Conservation (phyloP, 2,888 invertebrate species). For the Xiphydria camelus region DNA sequence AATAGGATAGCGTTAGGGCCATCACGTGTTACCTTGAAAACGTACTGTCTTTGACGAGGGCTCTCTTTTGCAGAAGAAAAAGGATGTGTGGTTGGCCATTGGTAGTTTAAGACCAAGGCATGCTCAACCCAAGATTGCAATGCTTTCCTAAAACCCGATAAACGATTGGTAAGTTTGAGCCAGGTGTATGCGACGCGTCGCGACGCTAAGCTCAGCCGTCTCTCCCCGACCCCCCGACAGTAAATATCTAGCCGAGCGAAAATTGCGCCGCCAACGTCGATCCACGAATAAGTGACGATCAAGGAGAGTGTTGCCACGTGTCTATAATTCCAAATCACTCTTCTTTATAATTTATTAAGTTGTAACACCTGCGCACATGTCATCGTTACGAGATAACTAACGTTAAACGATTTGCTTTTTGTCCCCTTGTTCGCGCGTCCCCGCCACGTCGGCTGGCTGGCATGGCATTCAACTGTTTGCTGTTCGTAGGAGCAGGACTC, state of each 20-base stretch:
- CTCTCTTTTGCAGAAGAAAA: constrained; percentile 58
- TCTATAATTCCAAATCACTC: constrained; percentile 5
- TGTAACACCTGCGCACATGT: constrained; percentile 2
- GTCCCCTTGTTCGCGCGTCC: constrained; percentile 57
- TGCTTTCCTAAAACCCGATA: constrained; percentile 57
- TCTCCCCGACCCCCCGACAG: too few species aligned
- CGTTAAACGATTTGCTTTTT: constrained; percentile 54
- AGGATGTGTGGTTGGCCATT: constrained; percentile 58
- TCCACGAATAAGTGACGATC: constrained; percentile 16
- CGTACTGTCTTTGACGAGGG: constrained; percentile 56
- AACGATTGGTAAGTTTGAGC: constrained; percentile 55
- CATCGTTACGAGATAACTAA: constrained; percentile 35
- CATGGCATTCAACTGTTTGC: constrained; percentile 57
- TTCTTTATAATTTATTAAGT: constrained; percentile 1
- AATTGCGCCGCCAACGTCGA: constrained; percentile 23
- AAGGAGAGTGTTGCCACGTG: constrained; percentile 27
- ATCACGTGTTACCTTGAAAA: constrained; percentile 51
- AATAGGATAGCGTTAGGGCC: constrained; percentile 43
- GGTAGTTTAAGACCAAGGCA: constrained; percentile 58
- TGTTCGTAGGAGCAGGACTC: constrained; percentile 56
- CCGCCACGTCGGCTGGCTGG: constrained; percentile 54
- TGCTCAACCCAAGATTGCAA: constrained; percentile 57
- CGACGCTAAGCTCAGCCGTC: constrained; percentile 45
- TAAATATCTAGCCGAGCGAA: constrained; percentile 27
- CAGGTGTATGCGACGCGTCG: constrained; percentile 45